Evolutionary conservation across 2,888 invertebrate genomes (phyloP), one percentile per base, ranked within the genome.

Genomic region (Aphidius colemani): DNA sequence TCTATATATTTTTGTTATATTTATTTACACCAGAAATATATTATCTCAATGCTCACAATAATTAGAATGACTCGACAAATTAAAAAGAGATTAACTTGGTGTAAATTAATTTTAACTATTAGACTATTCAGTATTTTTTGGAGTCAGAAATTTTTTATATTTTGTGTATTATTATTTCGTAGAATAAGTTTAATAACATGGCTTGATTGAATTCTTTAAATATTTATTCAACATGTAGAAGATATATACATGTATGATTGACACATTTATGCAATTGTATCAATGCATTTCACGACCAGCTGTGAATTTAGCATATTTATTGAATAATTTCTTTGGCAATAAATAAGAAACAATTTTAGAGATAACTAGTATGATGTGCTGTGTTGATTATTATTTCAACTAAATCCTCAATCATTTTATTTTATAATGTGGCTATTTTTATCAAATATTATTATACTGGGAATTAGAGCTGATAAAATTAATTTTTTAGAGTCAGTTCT

Each of bases 171-270:
- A 48, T 63, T 55, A 13, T 13, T 43, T 55, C 18, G 13, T 55
- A 13, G 5, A 55, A 43, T 43, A 40, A 46, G 4, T n/a, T 46
- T 46, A 46, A 46, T 9, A 51, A 8, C 6, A 5, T n/a, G 9
- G 9, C 11, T 43, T 39, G 56, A 64, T 68, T 64, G 46, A 64
- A 40, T 63, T 63, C 71, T 7, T 72, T 13, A 13, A 13, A 69
- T 68, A 72, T 70, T 73, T 61, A 69, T 70, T 70, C 69, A 75
- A 76, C 74, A 75, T 70, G 67, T 72, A 71, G 71, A 76, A 67
- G 68, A 69, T 74, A 69, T 73, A 75, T 48, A 48, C 39, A 41
- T 48, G 11, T 48, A 48, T 49, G 30, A 30, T 74, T 64, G 61
- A 70, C 73, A 74, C 71, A 74, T 71, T 64, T 70, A 66, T 68